These are phyloP conservation scores for Sinocyclocheilus anophthalmus DNA, from an alignment of 2,113 vertebrate species.

Conservation along the genomic window DNA sequence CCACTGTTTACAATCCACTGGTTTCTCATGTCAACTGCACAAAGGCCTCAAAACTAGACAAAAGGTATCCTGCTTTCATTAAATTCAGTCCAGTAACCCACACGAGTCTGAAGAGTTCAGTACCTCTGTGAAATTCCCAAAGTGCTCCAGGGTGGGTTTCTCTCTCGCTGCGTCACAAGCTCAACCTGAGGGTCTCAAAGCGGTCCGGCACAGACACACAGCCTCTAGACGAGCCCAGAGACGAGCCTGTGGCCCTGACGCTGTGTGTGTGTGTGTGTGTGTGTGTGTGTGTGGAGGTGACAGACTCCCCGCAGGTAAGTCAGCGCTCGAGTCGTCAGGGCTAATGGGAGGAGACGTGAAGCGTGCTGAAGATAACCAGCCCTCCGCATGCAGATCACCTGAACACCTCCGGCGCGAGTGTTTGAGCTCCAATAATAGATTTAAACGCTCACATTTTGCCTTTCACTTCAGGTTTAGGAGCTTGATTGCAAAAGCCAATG, in stretches of 20 bases:
- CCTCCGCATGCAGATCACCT: conserved; percentile 76
- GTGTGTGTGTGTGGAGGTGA: conserved; percentile 51
- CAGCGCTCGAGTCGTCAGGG: conserved; percentile 44
- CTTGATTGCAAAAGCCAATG: conserved; percentile 52
- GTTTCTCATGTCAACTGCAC: neutral
- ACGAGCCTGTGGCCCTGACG: neutral
- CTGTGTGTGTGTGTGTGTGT: conserved; percentile 56
- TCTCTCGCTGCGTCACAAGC: neutral
- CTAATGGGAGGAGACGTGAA: conserved; percentile 79
- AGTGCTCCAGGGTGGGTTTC: neutral
- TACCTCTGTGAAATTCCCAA: too few species aligned
- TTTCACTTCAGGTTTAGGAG: conserved; percentile 64
- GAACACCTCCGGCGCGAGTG: conserved; percentile 60
- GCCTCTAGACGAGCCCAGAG: neutral
- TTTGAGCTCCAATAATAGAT: conserved; percentile 63
- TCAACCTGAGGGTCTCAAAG: neutral
- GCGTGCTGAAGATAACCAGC: conserved; percentile 75
- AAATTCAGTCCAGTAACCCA: neutral
- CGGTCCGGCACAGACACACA: neutral
- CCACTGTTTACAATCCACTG: neutral
- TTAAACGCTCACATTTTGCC: conserved; percentile 73
- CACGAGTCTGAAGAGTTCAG: neutral
- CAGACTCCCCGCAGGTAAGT: conserved; percentile 69
- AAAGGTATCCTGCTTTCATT: neutral
- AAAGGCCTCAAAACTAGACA: neutral